Base-by-base conservation (phyloP, 2,113 vertebrate genomes). In the Misgurnus mizolepis region DNA sequence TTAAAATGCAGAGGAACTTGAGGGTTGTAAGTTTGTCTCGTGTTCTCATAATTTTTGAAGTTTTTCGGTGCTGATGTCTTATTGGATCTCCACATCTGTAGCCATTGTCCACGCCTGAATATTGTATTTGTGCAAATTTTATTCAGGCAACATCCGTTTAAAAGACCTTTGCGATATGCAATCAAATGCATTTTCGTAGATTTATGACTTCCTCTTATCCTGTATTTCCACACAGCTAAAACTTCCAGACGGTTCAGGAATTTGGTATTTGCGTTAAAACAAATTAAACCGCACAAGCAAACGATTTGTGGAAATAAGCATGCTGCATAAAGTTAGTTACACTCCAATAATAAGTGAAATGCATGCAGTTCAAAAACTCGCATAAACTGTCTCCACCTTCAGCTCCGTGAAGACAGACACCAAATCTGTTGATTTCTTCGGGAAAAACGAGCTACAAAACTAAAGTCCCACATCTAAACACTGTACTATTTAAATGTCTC, bases 1-100 rank as follows among this genome's bases (percentile, higher is more conserved):
- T 95, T 96, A 88, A 95, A 95, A 82, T 90, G 89, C 17, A 92
- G 86, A 53, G 94, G 93, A 66, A 92, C 84, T 45, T 90, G 86
- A 12, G 89, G 81, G 67, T 88, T 93, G 80, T 92, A 93, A 5
- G 86, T 69, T 7, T 75, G 79, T 49, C 83, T 90, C 17, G 94
- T 87, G 58, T 88, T 91, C 65, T 94, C 88, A 56, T 95, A 95
- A 65, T 90, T 56, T 47, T 88, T 79, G 80, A 93, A 94, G 5
- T 91, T 82, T 58, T 87, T 88, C 40, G 91, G 88, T 0, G 10
- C 27, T 0, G 41, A 73, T 64, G 67, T 49, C 72, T 77, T n/a
- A n/a, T n/a, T 84, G 39, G 67, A 5, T 39, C 71, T 68, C 39
- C 15, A 55, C 2, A 43, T 6, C 41, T 50, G 62, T 2, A n/a